A percentile compares a stretch with the other conserved stretches of the same genome.
phyloP scores from a whole-genome alignment of 1,140 invertebrate genomes.

The Hylyphantes graminicola region DNA sequence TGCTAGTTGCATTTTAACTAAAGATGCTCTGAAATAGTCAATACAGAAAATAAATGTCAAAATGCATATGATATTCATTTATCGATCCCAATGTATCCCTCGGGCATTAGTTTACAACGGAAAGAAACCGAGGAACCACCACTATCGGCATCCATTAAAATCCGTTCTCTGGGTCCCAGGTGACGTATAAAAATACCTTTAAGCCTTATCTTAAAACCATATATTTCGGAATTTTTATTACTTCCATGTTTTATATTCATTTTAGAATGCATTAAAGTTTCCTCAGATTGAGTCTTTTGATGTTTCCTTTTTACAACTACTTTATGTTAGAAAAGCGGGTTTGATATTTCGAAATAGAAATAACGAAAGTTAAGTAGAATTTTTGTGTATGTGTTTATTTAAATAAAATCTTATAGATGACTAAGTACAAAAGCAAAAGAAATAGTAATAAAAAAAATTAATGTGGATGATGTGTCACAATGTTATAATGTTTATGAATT shows the following conservation, averaged over 20 bases:
- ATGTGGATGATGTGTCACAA: too few relatives aligned
- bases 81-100: constrained; percentile 28
- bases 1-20: too few relatives aligned
- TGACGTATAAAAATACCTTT: constrained; percentile 48
- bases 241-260: neutral
- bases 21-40: too few relatives aligned
- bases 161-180: constrained; percentile 6
- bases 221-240: neutral
- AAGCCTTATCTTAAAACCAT: constrained; percentile 35
- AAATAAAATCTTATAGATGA: too few relatives aligned
- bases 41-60: constrained; percentile 34
- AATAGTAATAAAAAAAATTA: too few relatives aligned
- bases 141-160: constrained; percentile 42
- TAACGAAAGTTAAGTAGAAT: too few relatives aligned
- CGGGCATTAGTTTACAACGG: constrained; percentile 35
- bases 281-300: neutral
- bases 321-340: neutral
- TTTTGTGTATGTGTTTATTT: too few relatives aligned
- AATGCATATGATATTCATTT: constrained; percentile 38
- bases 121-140: constrained; percentile 32
- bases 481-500: too few relatives aligned
- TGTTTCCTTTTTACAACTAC: neutral
- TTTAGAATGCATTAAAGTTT: neutral
- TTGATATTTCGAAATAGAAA: neutral
- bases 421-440: too few relatives aligned